phyloP scores from a whole-genome alignment of 2,797 vertebrate genomes.

The Anguilla marmorata region DNA sequence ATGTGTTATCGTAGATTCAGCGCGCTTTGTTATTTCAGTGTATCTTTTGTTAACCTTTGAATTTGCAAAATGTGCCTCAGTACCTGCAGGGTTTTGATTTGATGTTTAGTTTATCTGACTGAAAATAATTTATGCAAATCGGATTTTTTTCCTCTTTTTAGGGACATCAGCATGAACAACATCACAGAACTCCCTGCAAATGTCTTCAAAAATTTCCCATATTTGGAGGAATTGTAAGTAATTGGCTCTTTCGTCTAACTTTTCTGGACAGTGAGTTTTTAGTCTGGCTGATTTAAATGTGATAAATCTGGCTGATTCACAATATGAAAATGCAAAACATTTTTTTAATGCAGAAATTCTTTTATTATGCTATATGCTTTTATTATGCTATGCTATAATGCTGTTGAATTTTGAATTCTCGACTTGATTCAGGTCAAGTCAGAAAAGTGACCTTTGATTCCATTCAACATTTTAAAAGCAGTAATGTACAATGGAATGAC shows the following conservation, averaged over 20 bases:
- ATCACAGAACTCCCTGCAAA: constrained; percentile 92
- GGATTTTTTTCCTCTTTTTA: constrained; percentile 57
- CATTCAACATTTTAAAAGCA: too few relatives aligned
- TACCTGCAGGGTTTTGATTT: background rate
- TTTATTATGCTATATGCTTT: too few relatives aligned
- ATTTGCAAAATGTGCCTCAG: background rate
- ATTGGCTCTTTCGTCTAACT: constrained; percentile 43
- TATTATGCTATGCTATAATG: too few relatives aligned
- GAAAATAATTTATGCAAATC: background rate
- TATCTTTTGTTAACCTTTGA: background rate
- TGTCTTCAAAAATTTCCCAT: constrained; percentile 91
- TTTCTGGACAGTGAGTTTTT: background rate
- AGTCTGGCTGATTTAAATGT: too few relatives aligned
- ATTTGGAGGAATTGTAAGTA: constrained; percentile 97
- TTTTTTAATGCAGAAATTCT: background rate
- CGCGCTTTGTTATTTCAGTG: background rate
- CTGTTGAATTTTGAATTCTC: background rate
- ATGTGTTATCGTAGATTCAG: background rate
- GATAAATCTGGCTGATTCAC: too few relatives aligned
- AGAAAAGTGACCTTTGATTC: too few relatives aligned
- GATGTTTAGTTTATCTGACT: background rate
- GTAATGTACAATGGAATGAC: too few relatives aligned
- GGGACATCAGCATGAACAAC: constrained; percentile 99
- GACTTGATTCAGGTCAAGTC: constrained; percentile 16
- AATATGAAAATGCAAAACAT: background rate